These are phyloP conservation scores for Asobara japonica DNA, from an alignment of 1,140 invertebrate species.

Conservation along the genomic window DNA sequence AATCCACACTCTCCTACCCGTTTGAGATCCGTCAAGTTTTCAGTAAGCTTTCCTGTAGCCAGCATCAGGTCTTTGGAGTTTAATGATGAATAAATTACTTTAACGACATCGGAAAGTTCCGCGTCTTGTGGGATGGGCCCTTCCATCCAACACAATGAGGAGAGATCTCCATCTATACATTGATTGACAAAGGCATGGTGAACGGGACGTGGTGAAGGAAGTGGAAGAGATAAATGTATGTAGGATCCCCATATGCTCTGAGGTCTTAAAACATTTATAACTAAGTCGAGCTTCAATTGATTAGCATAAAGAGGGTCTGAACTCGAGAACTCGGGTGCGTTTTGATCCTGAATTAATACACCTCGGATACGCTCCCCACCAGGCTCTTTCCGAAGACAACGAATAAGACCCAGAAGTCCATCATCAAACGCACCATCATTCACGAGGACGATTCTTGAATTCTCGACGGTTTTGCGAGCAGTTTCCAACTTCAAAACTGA, in stretches of 20 bases:
- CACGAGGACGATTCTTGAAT: constrained; percentile 67
- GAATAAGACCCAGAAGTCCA: constrained; percentile 85
- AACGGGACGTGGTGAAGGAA: constrained; percentile 58
- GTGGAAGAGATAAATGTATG: constrained; percentile 72
- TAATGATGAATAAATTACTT: constrained; percentile 73
- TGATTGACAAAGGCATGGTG: constrained; percentile 84
- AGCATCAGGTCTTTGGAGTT: constrained; percentile 86
- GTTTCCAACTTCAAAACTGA: constrained; percentile 67
- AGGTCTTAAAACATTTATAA: constrained; percentile 75
- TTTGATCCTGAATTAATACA: constrained; percentile 73
- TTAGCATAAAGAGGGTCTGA: constrained; percentile 71
- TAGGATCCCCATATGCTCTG: constrained; percentile 78
- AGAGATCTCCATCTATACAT: constrained; percentile 83
- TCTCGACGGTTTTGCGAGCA: constrained; percentile 32
- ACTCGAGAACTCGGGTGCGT: constrained; percentile 74
- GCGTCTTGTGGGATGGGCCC: constrained; percentile 62
- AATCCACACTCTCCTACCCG: constrained; percentile 73
- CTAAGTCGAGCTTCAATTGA: constrained; percentile 77
- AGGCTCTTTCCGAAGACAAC: constrained; percentile 77
- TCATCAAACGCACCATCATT: constrained; percentile 72
- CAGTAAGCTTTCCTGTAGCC: constrained; percentile 77
- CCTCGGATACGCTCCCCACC: constrained; percentile 72
- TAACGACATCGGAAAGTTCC: constrained; percentile 60
- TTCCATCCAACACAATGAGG: constrained; percentile 85
- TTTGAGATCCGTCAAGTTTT: constrained; percentile 69